phyloP scores from a whole-genome alignment of 2,888 invertebrate species.

The Operophtera brumata region DNA sequence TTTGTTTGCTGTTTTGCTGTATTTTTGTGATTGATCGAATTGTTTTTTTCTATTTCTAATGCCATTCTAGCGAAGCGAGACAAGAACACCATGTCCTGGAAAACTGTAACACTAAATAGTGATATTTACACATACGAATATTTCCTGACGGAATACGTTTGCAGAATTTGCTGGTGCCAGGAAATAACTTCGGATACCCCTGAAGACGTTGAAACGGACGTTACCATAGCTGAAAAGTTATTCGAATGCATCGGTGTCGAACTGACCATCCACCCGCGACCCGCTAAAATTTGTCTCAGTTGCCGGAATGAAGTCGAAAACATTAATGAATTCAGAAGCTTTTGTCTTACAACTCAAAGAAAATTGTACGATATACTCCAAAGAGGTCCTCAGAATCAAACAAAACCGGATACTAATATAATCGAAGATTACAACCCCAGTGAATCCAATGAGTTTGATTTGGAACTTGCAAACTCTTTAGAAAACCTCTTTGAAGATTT shows the following conservation, averaged over 20 bases:
- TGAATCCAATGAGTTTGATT: slow-evolving; percentile 17
- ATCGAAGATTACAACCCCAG: neutral
- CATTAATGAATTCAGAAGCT: slow-evolving; percentile 57
- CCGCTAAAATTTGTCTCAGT: slow-evolving; percentile 53
- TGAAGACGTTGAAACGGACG: slow-evolving; percentile 29
- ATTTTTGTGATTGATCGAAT: neutral
- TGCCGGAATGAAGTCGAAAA: slow-evolving; percentile 55
- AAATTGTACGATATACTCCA: slow-evolving; percentile 48
- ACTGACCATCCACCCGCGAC: slow-evolving; percentile 38
- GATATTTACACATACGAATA: slow-evolving; percentile 56
- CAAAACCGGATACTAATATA: neutral
- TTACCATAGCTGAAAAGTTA: slow-evolving; percentile 48
- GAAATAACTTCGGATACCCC: slow-evolving; percentile 38
- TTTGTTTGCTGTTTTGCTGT: neutral
- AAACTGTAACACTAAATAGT: slow-evolving; percentile 33
- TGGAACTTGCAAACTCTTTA: slow-evolving; percentile 10
- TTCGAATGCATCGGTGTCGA: slow-evolving; percentile 56
- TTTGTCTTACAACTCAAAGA: slow-evolving; percentile 52
- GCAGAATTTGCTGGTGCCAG: slow-evolving; percentile 62
- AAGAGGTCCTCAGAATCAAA: slow-evolving; percentile 14
- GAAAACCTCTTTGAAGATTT: slow-evolving; percentile 19
- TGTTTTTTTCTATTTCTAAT: neutral
- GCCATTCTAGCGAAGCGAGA: no score
- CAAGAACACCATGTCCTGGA: slow-evolving; percentile 37
- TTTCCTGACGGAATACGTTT: slow-evolving; percentile 56